A percentile compares a stretch with the other conserved stretches of the same genome.
These are phyloP conservation scores for Orientallactaga sibirica DNA, from an alignment of 2,797 vertebrate genomes.

Conservation along the genomic window DNA sequence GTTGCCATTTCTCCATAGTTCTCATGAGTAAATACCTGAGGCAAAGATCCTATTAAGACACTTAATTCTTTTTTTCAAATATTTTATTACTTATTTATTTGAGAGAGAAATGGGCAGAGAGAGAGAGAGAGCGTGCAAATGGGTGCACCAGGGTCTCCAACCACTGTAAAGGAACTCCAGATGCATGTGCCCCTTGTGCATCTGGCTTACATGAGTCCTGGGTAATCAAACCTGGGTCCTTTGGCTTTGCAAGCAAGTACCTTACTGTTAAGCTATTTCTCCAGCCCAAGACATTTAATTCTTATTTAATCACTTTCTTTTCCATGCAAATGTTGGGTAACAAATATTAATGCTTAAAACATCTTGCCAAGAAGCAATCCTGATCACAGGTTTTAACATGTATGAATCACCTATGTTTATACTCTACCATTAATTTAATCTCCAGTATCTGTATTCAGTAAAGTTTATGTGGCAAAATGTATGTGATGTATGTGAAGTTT, in stretches of 20 bases:
- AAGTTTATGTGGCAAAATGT: neutral
- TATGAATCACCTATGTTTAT: neutral
- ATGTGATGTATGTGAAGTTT: neutral
- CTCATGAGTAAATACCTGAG: neutral
- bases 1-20: neutral
- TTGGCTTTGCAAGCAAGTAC: too few species aligned
- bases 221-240: too few species aligned
- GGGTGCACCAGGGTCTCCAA: too few species aligned
- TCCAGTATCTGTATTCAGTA: neutral
- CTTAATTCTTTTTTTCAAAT: neutral
- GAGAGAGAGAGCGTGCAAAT: too few species aligned
- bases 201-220: too few species aligned
- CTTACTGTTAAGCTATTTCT: too few species aligned
- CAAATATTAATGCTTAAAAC: neutral
- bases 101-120: too few species aligned
- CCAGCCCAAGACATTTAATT: neutral
- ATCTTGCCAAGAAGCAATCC: neutral
- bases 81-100: too few species aligned
- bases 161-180: too few species aligned
- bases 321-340: neutral
- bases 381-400: neutral
- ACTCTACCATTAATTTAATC: neutral
- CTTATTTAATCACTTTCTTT: neutral
- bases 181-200: too few species aligned
- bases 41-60: constrained; percentile 6